phyloP scores from a whole-genome alignment of 2,888 invertebrate species.

The Nebria salina region DNA sequence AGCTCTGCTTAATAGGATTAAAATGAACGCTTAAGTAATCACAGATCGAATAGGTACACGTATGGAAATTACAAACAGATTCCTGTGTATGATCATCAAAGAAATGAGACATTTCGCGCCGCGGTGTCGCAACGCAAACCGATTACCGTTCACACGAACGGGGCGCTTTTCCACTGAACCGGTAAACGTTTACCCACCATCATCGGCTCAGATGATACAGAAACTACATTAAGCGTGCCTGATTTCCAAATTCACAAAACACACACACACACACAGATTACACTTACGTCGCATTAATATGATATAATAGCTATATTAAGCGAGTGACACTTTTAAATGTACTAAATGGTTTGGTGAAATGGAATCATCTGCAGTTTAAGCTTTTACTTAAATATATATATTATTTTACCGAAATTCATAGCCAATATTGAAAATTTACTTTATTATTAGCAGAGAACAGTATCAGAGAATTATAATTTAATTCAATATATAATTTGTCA shows the following conservation, averaged over 20 bases:
- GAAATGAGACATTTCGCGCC: constrained; percentile 6
- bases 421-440: no score
- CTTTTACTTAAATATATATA: no score
- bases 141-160: constrained; percentile 8
- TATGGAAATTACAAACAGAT: constrained; percentile 10
- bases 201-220: constrained; percentile 4
- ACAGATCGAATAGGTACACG: not conserved
- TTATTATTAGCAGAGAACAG: no score
- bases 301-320: not conserved
- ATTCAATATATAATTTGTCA: no score
- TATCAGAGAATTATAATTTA: no score
- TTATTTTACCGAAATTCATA: no score
- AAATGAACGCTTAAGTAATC: constrained; percentile 4
- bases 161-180: constrained; percentile 1
- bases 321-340: not conserved
- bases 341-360: no score
- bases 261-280: not conserved
- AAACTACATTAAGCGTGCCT: constrained; percentile 8
- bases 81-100: not conserved
- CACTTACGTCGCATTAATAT: not conserved
- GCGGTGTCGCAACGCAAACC: constrained; percentile 10
- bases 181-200: constrained; percentile 8
- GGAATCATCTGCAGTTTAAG: no score
- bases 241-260: constrained; percentile 9
- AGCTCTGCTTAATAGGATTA: constrained; percentile 2